Percentiles rank a stretch among this genome's conserved stretches.
These are phyloP conservation scores for Malacosoma neustria DNA, from an alignment of 2,888 invertebrate genomes.

Conservation along the genomic window DNA sequence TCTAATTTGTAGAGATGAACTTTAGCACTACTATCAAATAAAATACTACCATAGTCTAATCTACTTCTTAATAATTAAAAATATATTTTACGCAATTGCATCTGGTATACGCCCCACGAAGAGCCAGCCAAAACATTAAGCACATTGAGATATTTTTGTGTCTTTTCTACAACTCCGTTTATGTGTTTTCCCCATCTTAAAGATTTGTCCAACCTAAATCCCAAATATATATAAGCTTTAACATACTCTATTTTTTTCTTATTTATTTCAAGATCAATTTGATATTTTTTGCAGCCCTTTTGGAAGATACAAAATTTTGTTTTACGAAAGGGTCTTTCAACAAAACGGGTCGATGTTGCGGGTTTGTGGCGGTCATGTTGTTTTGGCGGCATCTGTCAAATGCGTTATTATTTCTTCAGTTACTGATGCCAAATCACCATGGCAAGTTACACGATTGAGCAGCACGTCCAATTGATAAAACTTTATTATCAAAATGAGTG, in stretches of 20 bases:
- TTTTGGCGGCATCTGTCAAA: no score
- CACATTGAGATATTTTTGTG: constrained; percentile 14
- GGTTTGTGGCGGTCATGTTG: no score
- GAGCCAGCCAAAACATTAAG: constrained; percentile 17
- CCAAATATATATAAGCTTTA: constrained; percentile 16
- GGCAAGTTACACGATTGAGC: no score
- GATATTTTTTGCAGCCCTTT: constrained; percentile 6
- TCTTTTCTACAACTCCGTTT: constrained; percentile 12
- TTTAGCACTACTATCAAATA: constrained; percentile 8
- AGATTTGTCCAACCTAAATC: constrained; percentile 17
- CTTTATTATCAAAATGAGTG: no score
- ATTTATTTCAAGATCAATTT: constrained; percentile 6
- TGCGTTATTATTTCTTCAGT: no score
- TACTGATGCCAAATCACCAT: no score
- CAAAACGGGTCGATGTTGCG: no score
- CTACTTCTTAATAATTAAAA: constrained; percentile 15
- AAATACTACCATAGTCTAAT: constrained; percentile 14
- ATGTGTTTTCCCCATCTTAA: constrained; percentile 20
- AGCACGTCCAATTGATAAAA: no score
- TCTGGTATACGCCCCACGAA: constrained; percentile 19
- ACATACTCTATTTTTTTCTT: constrained; percentile 2
- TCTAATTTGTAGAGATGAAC: constrained; percentile 11
- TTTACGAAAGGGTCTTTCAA: no score
- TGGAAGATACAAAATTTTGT: constrained; percentile 17
- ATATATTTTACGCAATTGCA: constrained; percentile 16